These are phyloP conservation scores for Crematogaster levior DNA, from an alignment of 2,888 invertebrate genomes.

Conservation along the genomic window DNA sequence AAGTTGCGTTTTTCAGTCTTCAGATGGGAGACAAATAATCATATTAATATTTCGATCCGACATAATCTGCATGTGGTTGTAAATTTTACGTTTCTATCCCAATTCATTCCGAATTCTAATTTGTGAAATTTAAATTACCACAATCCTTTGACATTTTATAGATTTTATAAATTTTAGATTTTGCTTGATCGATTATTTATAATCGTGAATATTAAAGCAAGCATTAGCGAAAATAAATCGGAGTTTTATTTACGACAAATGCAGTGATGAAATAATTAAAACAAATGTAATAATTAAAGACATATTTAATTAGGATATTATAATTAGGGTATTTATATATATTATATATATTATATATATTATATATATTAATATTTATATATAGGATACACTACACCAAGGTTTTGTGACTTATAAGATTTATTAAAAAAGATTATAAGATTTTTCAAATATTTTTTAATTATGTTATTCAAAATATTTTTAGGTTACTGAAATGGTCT, in stretches of 20 bases:
- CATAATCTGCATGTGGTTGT: background rate
- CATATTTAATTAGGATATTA: too few species aligned
- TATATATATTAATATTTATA: too few species aligned
- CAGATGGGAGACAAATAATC: background rate
- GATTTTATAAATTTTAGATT: constrained; percentile 29
- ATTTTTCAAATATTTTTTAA: too few species aligned
- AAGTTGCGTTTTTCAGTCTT: background rate
- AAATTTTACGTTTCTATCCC: background rate
- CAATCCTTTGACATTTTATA: constrained; percentile 23
- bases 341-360: too few species aligned
- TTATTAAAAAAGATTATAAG: too few species aligned
- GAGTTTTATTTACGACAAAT: background rate
- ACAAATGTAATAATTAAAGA: too few species aligned
- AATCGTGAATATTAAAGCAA: background rate
- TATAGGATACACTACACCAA: too few species aligned
- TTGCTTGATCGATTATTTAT: background rate
- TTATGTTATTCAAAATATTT: too few species aligned
- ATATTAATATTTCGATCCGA: constrained; percentile 25
- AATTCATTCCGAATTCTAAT: constrained; percentile 17
- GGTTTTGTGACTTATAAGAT: too few species aligned
- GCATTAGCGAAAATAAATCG: background rate
- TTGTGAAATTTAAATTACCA: constrained; percentile 39
- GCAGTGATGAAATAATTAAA: background rate
- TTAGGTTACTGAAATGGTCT: too few species aligned
- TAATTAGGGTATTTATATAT: too few species aligned